phyloP scores from a whole-genome alignment of 2,888 invertebrate species.

The Priocnemis perturbator region DNA sequence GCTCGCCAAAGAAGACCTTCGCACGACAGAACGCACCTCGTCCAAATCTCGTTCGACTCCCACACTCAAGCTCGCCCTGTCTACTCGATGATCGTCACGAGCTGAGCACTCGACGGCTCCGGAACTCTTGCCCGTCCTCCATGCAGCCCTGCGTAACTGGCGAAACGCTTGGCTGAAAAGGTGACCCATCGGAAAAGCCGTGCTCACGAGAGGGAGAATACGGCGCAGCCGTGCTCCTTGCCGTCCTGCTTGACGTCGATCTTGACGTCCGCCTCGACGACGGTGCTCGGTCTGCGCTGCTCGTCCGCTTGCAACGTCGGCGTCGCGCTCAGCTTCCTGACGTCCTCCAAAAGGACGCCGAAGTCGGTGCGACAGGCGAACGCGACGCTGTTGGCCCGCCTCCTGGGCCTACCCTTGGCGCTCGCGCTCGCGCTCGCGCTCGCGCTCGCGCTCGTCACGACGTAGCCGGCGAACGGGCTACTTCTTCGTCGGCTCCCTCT shows the following conservation, averaged over 20 bases:
- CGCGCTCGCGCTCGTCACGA: not conserved
- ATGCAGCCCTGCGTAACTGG: too few relatives aligned
- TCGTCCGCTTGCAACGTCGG: slow-evolving; percentile 5
- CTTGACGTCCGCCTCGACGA: not conserved
- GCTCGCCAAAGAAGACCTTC: too few relatives aligned
- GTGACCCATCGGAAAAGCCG: not conserved
- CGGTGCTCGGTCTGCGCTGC: not conserved
- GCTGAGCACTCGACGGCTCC: too few relatives aligned
- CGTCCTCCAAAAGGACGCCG: slow-evolving; percentile 1
- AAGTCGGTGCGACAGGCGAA: slow-evolving; percentile 44
- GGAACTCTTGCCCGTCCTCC: too few relatives aligned
- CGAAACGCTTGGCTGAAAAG: too few relatives aligned
- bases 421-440: too few relatives aligned
- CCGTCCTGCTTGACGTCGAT: not conserved
- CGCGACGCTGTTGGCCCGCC: slow-evolving; percentile 53
- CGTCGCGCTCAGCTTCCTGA: too few relatives aligned
- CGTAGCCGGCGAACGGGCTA: slow-evolving; percentile 17
- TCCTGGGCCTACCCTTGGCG: slow-evolving; percentile 30
- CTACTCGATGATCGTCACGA: too few relatives aligned
- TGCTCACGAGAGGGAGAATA: slow-evolving; percentile 11
- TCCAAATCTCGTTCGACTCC: too few relatives aligned
- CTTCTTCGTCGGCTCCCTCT: slow-evolving; percentile 29
- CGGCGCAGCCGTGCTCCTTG: slow-evolving; percentile 4
- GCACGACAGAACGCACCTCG: too few relatives aligned
- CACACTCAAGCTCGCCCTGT: too few relatives aligned